phyloP scores from a whole-genome alignment of 2,797 vertebrate species.

The Ptychobarbus kaznakovi region DNA sequence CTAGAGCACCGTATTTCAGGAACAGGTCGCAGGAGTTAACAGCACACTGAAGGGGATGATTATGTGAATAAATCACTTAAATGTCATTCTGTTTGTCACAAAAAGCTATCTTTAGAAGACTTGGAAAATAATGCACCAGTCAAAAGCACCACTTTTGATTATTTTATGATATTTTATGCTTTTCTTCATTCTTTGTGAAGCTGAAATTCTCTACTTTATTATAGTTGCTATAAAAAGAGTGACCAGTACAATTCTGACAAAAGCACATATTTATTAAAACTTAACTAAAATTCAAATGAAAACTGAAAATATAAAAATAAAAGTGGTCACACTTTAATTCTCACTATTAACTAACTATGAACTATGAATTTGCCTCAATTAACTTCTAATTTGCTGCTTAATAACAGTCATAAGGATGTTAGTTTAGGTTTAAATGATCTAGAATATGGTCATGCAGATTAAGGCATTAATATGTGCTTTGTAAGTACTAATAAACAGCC shows the following conservation, averaged over 20 bases:
- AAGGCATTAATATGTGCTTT: neutral
- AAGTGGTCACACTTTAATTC: neutral
- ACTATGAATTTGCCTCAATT: neutral
- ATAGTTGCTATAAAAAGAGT: neutral
- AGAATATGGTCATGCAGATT: neutral
- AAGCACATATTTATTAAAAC: neutral
- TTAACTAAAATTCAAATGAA: neutral
- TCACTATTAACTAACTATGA: neutral
- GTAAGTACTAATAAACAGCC: neutral
- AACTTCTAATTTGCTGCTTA: neutral
- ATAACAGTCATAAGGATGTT: neutral
- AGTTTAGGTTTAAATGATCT: neutral
- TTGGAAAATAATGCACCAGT: neutral
- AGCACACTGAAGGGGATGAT: neutral
- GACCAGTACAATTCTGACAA: neutral
- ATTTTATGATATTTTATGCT: neutral
- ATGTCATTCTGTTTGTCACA: slow-evolving; percentile 20
- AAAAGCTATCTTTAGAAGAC: neutral
- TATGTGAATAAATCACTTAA: slow-evolving; percentile 17
- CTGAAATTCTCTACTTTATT: neutral
- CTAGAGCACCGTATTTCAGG: neutral
- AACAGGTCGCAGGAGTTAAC: neutral
- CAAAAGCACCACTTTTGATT: neutral
- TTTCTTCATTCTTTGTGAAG: neutral
- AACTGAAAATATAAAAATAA: neutral